Conservation (phyloP, 2,888 invertebrate genomes). For the Hydraecia micacea region DNA sequence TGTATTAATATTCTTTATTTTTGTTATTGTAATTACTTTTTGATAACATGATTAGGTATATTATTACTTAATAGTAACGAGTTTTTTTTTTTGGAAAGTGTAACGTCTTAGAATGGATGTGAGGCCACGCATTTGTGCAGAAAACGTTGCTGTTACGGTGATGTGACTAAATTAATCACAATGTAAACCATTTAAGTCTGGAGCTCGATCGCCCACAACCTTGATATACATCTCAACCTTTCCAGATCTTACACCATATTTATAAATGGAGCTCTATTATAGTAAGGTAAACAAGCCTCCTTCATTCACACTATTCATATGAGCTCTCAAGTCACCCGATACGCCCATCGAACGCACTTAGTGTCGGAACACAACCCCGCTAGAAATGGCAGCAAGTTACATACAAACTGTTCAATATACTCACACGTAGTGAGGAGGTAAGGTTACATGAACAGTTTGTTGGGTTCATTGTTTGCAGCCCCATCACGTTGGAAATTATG, state of each 20-base stretch:
- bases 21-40: background rate
- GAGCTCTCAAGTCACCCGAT: constrained; percentile 20
- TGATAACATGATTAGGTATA: background rate
- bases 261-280: constrained; percentile 5
- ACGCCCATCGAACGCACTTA: constrained; percentile 49
- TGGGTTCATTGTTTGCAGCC: background rate
- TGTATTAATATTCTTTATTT: background rate
- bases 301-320: constrained; percentile 30
- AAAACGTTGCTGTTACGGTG: background rate
- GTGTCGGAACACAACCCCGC: constrained; percentile 26
- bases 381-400: constrained; percentile 26
- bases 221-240: background rate
- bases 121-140: no score
- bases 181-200: background rate
- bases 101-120: no score
- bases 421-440: background rate
- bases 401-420: constrained; percentile 6
- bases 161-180: background rate
- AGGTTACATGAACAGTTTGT: constrained; percentile 23
- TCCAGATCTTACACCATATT: background rate
- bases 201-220: background rate
- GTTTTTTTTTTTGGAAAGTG: background rate
- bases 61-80: background rate
- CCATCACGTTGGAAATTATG: background rate
- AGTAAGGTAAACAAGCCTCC: constrained; percentile 8